Evolutionary conservation across 2,797 vertebrate species (phyloP).

Genomic region (Xenops minutus): DNA sequence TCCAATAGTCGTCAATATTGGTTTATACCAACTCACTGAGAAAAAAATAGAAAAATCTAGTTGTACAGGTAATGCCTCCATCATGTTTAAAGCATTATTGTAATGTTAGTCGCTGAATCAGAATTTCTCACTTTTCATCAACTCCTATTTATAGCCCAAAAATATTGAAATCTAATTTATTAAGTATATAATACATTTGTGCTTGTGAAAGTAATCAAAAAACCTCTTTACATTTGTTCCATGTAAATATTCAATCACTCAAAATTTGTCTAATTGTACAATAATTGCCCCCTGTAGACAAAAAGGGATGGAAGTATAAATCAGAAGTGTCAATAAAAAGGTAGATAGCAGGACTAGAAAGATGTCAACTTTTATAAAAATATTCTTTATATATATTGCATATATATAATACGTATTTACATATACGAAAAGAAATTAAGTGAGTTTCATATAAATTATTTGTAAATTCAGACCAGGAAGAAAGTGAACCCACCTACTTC

Average conservation of each 20-base stretch:
- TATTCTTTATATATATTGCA: neutral
- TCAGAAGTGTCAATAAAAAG: neutral
- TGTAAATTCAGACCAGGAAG: neutral
- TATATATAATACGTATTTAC: neutral
- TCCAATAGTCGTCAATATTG: neutral
- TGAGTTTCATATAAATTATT: neutral
- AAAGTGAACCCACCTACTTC: neutral
- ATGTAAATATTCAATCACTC: neutral
- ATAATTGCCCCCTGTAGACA: neutral
- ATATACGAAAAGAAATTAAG: neutral
- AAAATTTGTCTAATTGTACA: neutral
- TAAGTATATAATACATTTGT: neutral
- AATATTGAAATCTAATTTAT: neutral
- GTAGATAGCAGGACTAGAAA: neutral
- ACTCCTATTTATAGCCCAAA: neutral
- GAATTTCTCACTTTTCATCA: neutral
- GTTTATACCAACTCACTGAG: neutral
- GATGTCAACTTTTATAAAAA: neutral
- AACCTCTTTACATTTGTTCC: neutral
- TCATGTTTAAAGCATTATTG: neutral
- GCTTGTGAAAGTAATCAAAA: neutral
- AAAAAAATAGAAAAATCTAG: neutral
- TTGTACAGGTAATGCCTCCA: neutral
- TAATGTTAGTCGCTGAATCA: neutral
- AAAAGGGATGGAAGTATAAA: neutral